Percentiles rank a stretch among this genome's conserved stretches.
Evolutionary conservation across 2,797 vertebrate species (phyloP).

Genomic region (Acrossocheilus wenchowensis): DNA sequence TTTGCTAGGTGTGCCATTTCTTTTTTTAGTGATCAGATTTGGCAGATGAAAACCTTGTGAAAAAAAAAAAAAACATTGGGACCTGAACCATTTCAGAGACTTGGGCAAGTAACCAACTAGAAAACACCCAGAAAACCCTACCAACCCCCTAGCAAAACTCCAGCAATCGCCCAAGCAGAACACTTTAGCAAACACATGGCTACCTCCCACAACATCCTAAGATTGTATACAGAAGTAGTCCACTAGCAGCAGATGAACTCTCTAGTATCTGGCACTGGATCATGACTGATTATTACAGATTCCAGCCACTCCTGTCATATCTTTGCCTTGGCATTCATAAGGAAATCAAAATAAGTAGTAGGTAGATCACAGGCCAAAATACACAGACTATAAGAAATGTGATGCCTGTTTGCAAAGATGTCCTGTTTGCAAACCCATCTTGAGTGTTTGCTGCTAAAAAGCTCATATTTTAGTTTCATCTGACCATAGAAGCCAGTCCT

Average conservation of each 20-base stretch:
- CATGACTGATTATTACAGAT: conserved; percentile 22
- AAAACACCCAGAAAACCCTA: background rate
- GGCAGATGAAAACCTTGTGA: background rate
- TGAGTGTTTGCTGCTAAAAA: too few relatives aligned
- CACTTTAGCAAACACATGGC: background rate
- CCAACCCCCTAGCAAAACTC: background rate
- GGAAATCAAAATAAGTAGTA: conserved; percentile 11
- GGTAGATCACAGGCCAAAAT: conserved; percentile 15
- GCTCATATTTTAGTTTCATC: too few relatives aligned
- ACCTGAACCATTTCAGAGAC: background rate
- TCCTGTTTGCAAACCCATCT: too few relatives aligned
- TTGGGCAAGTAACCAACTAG: background rate
- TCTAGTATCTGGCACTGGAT: background rate
- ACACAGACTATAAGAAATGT: conserved; percentile 17
- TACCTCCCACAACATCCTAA: background rate
- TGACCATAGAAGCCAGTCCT: too few relatives aligned
- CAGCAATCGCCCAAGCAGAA: background rate
- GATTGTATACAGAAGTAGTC: background rate
- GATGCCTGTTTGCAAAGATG: background rate
- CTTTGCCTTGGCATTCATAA: conserved; percentile 17
- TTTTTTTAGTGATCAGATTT: background rate
- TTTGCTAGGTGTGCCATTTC: background rate
- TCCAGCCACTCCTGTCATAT: conserved; percentile 16
- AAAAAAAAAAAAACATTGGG: background rate
- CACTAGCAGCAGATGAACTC: background rate